Evolutionary conservation across 2,113 vertebrate species (phyloP).

Genomic region (Parus major): DNA sequence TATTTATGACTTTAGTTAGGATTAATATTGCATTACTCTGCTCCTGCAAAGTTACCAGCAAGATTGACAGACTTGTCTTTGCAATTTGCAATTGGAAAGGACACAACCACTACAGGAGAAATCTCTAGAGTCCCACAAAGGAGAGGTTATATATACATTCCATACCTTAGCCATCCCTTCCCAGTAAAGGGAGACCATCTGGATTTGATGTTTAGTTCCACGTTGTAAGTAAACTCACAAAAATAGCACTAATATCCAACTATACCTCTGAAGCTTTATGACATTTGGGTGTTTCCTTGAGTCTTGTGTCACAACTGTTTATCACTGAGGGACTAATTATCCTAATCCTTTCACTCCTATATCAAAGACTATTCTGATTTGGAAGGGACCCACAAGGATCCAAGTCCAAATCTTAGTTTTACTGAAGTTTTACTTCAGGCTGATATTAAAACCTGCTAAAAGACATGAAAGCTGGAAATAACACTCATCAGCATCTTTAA

Average conservation of each 20-base stretch:
- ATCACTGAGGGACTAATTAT: neutral
- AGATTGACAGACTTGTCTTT: neutral
- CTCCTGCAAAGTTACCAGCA: neutral
- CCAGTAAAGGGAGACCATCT: neutral
- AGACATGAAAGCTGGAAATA: neutral
- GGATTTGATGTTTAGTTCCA: neutral
- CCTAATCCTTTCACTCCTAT: neutral
- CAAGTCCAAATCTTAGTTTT: neutral
- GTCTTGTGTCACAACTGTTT: neutral
- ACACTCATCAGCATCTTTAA: neutral
- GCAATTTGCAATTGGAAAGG: neutral
- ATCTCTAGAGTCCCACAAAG: neutral
- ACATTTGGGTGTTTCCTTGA: neutral
- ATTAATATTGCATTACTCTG: neutral
- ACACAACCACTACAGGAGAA: neutral
- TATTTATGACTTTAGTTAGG: neutral
- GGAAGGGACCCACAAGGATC: neutral
- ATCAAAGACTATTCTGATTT: neutral
- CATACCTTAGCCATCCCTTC: neutral
- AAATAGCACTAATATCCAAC: neutral
- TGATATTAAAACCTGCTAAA: neutral
- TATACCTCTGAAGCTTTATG: neutral
- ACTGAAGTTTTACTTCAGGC: neutral
- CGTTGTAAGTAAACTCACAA: neutral
- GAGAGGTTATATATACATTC: fast-evolving